These are phyloP conservation scores for Eupithecia dodoneata DNA, from an alignment of 2,888 invertebrate genomes.

Conservation along the genomic window DNA sequence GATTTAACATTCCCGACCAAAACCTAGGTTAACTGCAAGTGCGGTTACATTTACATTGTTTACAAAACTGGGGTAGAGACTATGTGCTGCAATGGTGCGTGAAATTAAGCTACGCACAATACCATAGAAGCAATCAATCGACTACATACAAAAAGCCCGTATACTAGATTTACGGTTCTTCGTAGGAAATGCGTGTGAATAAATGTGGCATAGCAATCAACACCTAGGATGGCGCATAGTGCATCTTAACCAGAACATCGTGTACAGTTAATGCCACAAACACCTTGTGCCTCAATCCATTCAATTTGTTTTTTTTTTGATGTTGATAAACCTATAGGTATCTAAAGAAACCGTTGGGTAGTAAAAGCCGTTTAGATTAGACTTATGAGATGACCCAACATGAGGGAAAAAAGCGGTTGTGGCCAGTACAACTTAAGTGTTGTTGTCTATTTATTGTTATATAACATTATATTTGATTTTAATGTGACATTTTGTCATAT, in stretches of 20 bases:
- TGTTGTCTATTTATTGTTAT: not conserved
- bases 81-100: conserved; percentile 55
- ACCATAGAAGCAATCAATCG: conserved; percentile 46
- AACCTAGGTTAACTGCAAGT: conserved; percentile 12
- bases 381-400: not conserved
- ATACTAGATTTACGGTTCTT: conserved; percentile 31
- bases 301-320: not conserved
- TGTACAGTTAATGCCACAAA: not conserved
- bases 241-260: not conserved
- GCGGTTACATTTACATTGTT: conserved; percentile 20
- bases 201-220: conserved; percentile 14
- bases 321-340: not conserved
- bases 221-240: conserved; percentile 7
- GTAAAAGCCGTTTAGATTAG: no score
- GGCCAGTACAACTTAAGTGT: not conserved
- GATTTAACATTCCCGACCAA: conserved; percentile 4
- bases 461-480: no score
- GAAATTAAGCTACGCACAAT: conserved; percentile 53
- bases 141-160: conserved; percentile 32
- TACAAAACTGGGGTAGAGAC: conserved; percentile 15
- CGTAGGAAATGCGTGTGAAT: conserved; percentile 26
- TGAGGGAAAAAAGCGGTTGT: not conserved
- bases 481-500: no score
- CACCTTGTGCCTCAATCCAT: no score
- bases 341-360: no score